A percentile compares a stretch with the other conserved stretches of the same genome.
phyloP scores from a whole-genome alignment of 2,797 vertebrate genomes.

The Poecilia velifera region DNA sequence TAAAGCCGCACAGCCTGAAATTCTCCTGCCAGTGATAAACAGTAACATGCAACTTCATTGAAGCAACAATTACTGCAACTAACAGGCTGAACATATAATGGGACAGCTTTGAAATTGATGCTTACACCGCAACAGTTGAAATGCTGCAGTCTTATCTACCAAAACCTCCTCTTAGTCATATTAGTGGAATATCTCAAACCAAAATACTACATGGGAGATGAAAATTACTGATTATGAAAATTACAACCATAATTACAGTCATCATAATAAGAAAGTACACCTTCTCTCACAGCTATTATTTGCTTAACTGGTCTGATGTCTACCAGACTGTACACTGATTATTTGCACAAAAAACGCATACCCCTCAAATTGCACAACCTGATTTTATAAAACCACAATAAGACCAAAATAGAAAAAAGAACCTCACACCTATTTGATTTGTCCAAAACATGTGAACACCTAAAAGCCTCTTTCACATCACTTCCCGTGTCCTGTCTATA shows the following conservation, averaged over 20 bases:
- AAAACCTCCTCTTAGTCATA: not conserved
- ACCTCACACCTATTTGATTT: not conserved
- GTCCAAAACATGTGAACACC: not conserved
- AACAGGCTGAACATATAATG: slow-evolving; percentile 12
- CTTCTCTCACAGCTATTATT: not conserved
- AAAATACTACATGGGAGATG: not conserved
- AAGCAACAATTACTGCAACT: slow-evolving; percentile 33
- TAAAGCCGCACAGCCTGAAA: slow-evolving; percentile 40
- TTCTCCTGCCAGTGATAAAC: slow-evolving; percentile 34
- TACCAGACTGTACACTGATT: not conserved
- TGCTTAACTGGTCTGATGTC: not conserved
- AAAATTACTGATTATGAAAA: not conserved
- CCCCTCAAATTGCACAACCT: too few relatives aligned
- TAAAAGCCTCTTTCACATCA: not conserved
- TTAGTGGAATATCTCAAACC: not conserved
- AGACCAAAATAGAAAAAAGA: not conserved
- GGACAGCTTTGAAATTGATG: not conserved
- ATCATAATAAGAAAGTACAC: not conserved
- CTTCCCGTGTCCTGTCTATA: not conserved
- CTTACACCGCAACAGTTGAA: slow-evolving; percentile 6
- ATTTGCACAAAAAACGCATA: not conserved
- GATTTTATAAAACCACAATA: not conserved
- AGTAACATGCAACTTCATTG: slow-evolving; percentile 30
- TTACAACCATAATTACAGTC: not conserved
- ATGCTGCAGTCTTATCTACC: slow-evolving; percentile 1